Evolutionary conservation across 2,888 invertebrate genomes (phyloP).

Genomic region (Ophion ellenae): DNA sequence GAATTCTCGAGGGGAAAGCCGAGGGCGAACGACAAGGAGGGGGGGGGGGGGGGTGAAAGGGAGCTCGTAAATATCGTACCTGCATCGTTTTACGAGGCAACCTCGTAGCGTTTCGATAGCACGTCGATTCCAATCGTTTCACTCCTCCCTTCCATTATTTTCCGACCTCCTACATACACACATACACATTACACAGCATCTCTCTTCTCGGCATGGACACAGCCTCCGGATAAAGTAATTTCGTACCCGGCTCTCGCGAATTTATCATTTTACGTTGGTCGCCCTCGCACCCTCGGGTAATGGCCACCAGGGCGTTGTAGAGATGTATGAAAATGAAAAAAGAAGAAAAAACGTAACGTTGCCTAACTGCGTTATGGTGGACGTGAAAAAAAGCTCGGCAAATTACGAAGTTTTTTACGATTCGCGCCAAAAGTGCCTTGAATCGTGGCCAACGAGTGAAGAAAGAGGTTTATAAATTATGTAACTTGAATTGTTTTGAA

Average conservation of each 20-base stretch:
- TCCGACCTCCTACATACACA: constrained; percentile 2
- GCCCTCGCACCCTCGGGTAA: background rate
- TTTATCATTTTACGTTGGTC: constrained; percentile 48
- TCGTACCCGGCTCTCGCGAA: constrained; percentile 29
- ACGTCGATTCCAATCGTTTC: constrained; percentile 61
- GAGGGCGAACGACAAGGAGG: constrained; percentile 47
- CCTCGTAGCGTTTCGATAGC: constrained; percentile 50
- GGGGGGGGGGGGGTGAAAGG: background rate
- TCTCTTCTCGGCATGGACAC: background rate
- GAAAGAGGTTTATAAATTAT: background rate
- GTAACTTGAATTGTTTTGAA: background rate
- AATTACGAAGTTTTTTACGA: constrained; percentile 22
- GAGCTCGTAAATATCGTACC: constrained; percentile 63
- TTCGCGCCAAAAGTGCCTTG: background rate
- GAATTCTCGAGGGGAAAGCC: constrained; percentile 39
- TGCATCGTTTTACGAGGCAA: constrained; percentile 65
- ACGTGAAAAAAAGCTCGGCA: constrained; percentile 6
- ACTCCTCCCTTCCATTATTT: constrained; percentile 20
- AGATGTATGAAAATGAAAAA: background rate
- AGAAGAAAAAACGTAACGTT: constrained; percentile 7
- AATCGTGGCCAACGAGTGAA: constrained; percentile 9
- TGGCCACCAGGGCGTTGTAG: background rate
- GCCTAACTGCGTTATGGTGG: background rate
- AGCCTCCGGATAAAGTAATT: constrained; percentile 53
- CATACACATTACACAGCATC: constrained; percentile 1